These are phyloP conservation scores for Calliphora vomitoria DNA, from an alignment of 2,888 invertebrate genomes.

Conservation along the genomic window DNA sequence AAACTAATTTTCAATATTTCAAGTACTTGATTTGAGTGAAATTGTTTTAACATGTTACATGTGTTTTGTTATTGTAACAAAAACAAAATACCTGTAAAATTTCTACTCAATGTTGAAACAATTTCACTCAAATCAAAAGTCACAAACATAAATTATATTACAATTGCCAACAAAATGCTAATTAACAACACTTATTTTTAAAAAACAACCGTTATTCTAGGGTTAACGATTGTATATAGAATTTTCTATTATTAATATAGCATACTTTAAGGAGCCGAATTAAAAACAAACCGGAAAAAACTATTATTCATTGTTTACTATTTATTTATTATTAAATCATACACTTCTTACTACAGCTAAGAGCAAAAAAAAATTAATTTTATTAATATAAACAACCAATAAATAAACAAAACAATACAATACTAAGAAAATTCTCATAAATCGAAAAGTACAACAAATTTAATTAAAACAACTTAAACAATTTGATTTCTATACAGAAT, in stretches of 20 bases:
- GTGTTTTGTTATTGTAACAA: too few relatives aligned
- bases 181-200: background rate
- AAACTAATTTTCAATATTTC: too few relatives aligned
- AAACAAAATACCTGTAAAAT: too few relatives aligned
- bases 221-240: background rate
- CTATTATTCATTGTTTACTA: background rate
- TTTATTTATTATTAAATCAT: background rate
- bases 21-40: too few relatives aligned
- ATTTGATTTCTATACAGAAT: background rate
- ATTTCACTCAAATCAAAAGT: too few relatives aligned
- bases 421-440: background rate
- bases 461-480: constrained; percentile 1
- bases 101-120: too few relatives aligned
- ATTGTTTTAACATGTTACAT: too few relatives aligned
- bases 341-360: background rate
- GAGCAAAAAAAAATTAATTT: background rate
- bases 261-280: background rate
- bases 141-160: too few relatives aligned
- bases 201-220: background rate
- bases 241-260: background rate
- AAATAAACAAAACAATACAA: background rate
- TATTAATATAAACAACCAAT: background rate
- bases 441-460: background rate
- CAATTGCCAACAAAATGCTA: background rate
- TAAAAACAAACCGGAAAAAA: background rate